Percentiles rank a stretch among this genome's conserved stretches.
These are phyloP conservation scores for Cephalotes varians DNA, from an alignment of 2,888 invertebrate species.

Conservation along the genomic window DNA sequence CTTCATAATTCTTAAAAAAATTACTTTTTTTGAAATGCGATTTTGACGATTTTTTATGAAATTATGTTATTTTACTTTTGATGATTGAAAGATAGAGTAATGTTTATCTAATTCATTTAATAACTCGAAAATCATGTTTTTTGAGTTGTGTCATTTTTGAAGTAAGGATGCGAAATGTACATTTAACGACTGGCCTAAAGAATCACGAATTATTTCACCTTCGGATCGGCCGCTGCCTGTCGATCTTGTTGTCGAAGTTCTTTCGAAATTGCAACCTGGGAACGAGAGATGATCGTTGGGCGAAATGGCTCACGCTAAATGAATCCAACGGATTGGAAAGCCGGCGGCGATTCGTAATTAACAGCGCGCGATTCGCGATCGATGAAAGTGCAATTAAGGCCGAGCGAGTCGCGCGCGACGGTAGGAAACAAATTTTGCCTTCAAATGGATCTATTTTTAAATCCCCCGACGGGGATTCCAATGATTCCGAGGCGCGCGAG, in stretches of 20 bases:
- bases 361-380: conserved; percentile 49
- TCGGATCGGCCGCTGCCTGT: no score
- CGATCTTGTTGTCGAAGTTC: not conserved
- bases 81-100: no score
- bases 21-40: no score
- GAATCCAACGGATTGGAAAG: conserved; percentile 49
- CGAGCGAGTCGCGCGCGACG: conserved; percentile 44
- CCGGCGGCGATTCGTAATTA: conserved; percentile 45
- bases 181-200: not conserved
- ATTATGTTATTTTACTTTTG: no score
- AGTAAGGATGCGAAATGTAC: not conserved
- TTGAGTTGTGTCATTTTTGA: no score
- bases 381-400: conserved; percentile 53
- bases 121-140: no score
- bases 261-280: not conserved
- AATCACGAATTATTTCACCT: not conserved
- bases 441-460: conserved; percentile 52
- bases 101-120: no score
- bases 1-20: no score
- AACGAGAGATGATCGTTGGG: not conserved
- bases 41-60: no score
- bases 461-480: conserved; percentile 2
- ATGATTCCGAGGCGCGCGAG: conserved; percentile 7
- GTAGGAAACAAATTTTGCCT: conserved; percentile 47
- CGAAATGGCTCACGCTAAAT: conserved; percentile 31